Evolutionary conservation across 1,140 invertebrate species (phyloP), one percentile per base, ranked within the genome.

Genomic region (Drepana arcuata): DNA sequence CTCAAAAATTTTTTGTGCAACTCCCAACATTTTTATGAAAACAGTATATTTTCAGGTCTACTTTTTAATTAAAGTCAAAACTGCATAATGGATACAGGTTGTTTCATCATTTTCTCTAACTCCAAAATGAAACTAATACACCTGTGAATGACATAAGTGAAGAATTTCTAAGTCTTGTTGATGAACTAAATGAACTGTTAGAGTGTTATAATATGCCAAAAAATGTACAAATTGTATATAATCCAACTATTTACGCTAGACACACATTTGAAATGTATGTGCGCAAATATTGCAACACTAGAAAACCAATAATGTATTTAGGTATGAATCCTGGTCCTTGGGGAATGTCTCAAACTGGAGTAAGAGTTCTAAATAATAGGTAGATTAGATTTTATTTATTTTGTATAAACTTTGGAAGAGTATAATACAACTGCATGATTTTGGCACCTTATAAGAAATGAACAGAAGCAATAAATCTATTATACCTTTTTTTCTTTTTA

Each of bases 291-390:
- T 23, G 95, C 63, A 6, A 78, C 13, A 82, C 80, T 5, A 55
- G 65, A 4, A 96, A 94, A 68, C 86, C 86, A 48, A 83, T 97
- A 7, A 71, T 97, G 26, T 94, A 95, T 60, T 83, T 97, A 28
- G 95, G 95, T 2, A 96, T 97, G 92, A 97, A 97, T 83, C 95
- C 95, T 15, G 95, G 95, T 7, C 95, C 95, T 0, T 96, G 91
- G 89, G 95, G 95, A 27, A 97, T 97, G 95, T 91, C 90, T 9
- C 95, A 97, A 79, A 97, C 93, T 48, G 95, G 95, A 14, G 93
- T 93, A 86, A 86, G 85, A 73, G 4, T 10, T 26, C 10, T 26
- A 10, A 28, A 28, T n/a, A n/a, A n/a, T n/a, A n/a, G n/a, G n/a
- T n/a, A n/a, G n/a, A n/a, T n/a, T n/a, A n/a, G n/a, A n/a, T n/a